Conservation (phyloP, 1,140 invertebrate species). For the Dryas iulia region DNA sequence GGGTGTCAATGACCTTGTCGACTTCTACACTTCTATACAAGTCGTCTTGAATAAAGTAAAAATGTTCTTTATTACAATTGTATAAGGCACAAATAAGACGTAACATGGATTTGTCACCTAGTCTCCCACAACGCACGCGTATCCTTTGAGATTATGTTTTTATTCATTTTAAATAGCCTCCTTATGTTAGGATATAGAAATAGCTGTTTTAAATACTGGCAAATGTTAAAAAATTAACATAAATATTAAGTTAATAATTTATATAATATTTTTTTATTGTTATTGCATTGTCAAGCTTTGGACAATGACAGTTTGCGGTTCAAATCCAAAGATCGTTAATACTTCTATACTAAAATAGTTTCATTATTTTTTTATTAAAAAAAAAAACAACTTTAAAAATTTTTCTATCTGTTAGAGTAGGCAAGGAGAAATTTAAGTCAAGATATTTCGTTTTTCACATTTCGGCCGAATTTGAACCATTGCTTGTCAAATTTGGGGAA, state of each 20-base stretch:
- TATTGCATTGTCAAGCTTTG: too few relatives aligned
- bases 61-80: not conserved
- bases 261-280: too few relatives aligned
- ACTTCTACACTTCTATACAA: conserved; percentile 5
- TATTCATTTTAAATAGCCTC: conserved; percentile 27
- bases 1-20: not conserved
- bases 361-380: too few relatives aligned
- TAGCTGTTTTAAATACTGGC: not conserved
- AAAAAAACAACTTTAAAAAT: too few relatives aligned
- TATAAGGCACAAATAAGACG: not conserved
- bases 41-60: not conserved
- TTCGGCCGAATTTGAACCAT: too few relatives aligned
- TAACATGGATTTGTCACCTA: not conserved
- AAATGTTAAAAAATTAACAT: not conserved
- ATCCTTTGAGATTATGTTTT: conserved; percentile 30
- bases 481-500: too few relatives aligned
- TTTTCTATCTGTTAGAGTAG: too few relatives aligned
- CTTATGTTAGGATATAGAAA: conserved; percentile 8
- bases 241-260: not conserved
- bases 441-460: too few relatives aligned
- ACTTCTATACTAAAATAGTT: too few relatives aligned
- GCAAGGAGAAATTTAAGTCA: too few relatives aligned
- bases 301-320: too few relatives aligned
- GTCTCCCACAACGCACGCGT: conserved; percentile 22
- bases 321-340: too few relatives aligned